Evolutionary conservation across 1,140 invertebrate species (phyloP), one percentile per base, ranked within the genome.

Genomic region (Asbolus verrucosus): DNA sequence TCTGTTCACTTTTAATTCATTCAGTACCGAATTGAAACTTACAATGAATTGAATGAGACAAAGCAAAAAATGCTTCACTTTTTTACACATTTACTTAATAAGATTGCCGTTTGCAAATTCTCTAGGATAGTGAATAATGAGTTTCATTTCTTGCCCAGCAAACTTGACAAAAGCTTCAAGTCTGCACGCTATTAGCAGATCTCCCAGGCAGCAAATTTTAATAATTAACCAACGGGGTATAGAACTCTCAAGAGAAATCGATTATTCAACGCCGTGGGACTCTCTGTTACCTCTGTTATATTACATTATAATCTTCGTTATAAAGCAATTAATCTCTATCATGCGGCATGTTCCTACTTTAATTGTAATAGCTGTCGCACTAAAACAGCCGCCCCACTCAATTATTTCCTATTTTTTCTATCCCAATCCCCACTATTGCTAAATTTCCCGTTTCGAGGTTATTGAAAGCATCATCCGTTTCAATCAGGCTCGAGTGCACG

Each of bases 251-350:
- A 16, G 15, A 38, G 61, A 8, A 11, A 63, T 63, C 61, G 61
- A 63, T 63, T 63, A 63, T 39, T 39, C 33, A 27, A 19, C 61
- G 30, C 60, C 19, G 21, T 62, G 60, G 60, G 36, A 36, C 6
- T 62, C 21, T 62, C 31, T 19, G 31, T 38, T 36, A 27, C 14
- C 31, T 39, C 60, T 11, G 60, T 36, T 33, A 62, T 19, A 62
- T 62, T 62, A 62, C 36, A 15, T 21, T 27, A 62, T 62, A 62
- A 62, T 39, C 60, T 39, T 19, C 30, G 27, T 39, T 62, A 14
- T 39, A 15, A 39, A 15, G 39, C 39, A 63, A 63, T 63, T 63
- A 63, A 63, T 63, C 61, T 63, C 19, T 39, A 63, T 63, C 61
- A 39, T 21, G 24, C 33, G 14, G 33, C 31, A 15, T 24, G 24